Percentiles rank a stretch among this genome's conserved stretches.
Evolutionary conservation across 1,140 invertebrate genomes (phyloP).

Genomic region (Drosophila nebulosa): DNA sequence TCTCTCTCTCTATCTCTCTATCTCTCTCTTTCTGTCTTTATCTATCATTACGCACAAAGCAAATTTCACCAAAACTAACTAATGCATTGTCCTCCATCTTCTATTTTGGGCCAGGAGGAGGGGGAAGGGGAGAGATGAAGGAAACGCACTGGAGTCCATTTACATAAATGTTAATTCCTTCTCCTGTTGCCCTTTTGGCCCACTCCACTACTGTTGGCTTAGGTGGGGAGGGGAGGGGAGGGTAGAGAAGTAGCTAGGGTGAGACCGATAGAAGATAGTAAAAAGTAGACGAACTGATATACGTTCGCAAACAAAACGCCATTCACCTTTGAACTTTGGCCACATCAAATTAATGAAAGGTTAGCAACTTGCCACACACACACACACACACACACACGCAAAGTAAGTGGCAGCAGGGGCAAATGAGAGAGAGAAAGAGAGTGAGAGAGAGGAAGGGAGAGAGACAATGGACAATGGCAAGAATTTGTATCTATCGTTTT

Average conservation of each 20-base stretch:
- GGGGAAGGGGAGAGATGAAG: no score
- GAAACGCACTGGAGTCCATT: conserved; percentile 60
- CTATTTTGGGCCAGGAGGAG: no score
- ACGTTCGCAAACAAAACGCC: conserved; percentile 1
- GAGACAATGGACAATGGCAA: background rate
- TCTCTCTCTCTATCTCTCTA: background rate
- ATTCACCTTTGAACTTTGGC: conserved; percentile 65
- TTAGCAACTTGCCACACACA: conserved; percentile 30
- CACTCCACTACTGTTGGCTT: background rate
- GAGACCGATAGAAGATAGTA: background rate
- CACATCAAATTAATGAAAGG: conserved; percentile 71
- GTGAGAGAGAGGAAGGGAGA: background rate
- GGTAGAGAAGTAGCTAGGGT: no score
- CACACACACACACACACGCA: background rate
- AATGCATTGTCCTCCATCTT: conserved; percentile 28
- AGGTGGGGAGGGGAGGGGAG: background rate
- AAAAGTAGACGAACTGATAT: conserved; percentile 1
- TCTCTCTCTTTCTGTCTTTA: background rate
- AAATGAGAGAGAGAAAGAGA: background rate
- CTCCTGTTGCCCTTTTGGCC: background rate
- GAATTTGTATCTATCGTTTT: background rate
- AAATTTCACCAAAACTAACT: conserved; percentile 53
- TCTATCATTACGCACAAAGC: conserved; percentile 29
- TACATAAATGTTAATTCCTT: conserved; percentile 59
- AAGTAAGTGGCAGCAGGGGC: no score